Evolutionary conservation across 2,888 invertebrate species (phyloP).

Genomic region (Mycalesis mineus): DNA sequence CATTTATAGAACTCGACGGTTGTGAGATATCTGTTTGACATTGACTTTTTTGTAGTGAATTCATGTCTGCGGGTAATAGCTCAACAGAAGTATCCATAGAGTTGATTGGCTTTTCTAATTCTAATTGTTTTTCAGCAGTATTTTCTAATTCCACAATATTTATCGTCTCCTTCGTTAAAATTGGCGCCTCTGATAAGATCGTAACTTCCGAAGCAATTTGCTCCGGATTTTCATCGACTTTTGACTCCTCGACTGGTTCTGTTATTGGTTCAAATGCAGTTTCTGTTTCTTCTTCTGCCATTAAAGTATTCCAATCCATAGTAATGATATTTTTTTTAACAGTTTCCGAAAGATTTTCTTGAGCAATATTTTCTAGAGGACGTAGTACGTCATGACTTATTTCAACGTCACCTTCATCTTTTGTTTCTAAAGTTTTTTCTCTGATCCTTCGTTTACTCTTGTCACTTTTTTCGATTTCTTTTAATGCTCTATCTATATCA

Average conservation of each 20-base stretch:
- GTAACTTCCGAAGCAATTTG: slow-evolving; percentile 66
- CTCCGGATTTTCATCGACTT: slow-evolving; percentile 30
- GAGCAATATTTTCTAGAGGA: background rate
- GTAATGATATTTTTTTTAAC: slow-evolving; percentile 38
- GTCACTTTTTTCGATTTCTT: slow-evolving; percentile 45
- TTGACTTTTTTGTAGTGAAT: background rate
- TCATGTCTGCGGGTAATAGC: background rate
- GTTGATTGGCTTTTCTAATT: background rate
- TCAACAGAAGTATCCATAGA: background rate
- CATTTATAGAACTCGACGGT: slow-evolving; percentile 39
- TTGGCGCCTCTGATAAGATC: slow-evolving; percentile 40
- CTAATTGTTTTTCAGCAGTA: background rate
- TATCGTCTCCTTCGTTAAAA: slow-evolving; percentile 25
- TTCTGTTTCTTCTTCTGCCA: slow-evolving; percentile 61
- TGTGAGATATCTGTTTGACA: background rate
- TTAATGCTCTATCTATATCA: slow-evolving; percentile 50
- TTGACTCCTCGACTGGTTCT: slow-evolving; percentile 34
- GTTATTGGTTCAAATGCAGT: slow-evolving; percentile 42
- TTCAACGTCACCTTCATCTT: slow-evolving; percentile 5
- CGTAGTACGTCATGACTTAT: background rate
- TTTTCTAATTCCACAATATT: background rate
- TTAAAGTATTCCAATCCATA: slow-evolving; percentile 65
- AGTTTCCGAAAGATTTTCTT: slow-evolving; percentile 5
- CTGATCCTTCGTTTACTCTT: slow-evolving; percentile 45
- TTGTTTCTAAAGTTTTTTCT: slow-evolving; percentile 11